Percentiles rank a stretch among this genome's conserved stretches.
Conservation (phyloP, 1,140 invertebrate species). For the Gryllus bimaculatus region DNA sequence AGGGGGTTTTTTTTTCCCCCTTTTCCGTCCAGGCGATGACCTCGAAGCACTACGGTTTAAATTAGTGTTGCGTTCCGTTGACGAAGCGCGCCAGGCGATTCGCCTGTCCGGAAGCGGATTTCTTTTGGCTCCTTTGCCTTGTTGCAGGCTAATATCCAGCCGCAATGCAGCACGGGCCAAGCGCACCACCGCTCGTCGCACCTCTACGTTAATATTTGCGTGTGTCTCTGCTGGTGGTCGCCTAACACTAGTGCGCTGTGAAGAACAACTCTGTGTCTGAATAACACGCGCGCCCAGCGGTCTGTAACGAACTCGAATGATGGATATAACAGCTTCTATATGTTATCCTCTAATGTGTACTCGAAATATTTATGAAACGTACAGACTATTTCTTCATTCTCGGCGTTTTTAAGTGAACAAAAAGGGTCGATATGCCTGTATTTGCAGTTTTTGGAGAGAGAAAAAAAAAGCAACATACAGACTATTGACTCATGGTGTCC, state of each 20-base stretch:
- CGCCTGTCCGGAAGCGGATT: background rate
- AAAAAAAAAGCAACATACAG: background rate
- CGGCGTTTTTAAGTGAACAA: conserved; percentile 1
- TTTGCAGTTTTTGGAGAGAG: background rate
- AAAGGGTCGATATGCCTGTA: background rate
- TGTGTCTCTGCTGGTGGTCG: conserved; percentile 41
- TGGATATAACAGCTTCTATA: background rate
- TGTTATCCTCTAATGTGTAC: background rate
- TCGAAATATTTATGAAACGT: background rate
- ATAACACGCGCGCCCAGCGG: background rate
- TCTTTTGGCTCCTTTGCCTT: conserved; percentile 26
- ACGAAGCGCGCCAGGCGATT: too few species aligned
- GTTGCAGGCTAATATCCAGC: conserved; percentile 81
- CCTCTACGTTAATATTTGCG: conserved; percentile 55
- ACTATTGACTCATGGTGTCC: background rate
- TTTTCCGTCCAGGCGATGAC: too few species aligned
- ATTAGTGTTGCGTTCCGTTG: too few species aligned
- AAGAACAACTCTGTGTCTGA: background rate
- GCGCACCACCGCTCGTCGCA: conserved; percentile 55
- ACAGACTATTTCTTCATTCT: background rate
- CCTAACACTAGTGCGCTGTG: conserved; percentile 21
- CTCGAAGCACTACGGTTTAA: too few species aligned
- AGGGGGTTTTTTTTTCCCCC: too few species aligned
- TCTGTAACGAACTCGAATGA: background rate
- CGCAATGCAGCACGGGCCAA: conserved; percentile 80